Percentiles rank a stretch among this genome's conserved stretches.
These are phyloP conservation scores for Cherax quadricarinatus DNA, from an alignment of 1,140 invertebrate species.

Conservation along the genomic window DNA sequence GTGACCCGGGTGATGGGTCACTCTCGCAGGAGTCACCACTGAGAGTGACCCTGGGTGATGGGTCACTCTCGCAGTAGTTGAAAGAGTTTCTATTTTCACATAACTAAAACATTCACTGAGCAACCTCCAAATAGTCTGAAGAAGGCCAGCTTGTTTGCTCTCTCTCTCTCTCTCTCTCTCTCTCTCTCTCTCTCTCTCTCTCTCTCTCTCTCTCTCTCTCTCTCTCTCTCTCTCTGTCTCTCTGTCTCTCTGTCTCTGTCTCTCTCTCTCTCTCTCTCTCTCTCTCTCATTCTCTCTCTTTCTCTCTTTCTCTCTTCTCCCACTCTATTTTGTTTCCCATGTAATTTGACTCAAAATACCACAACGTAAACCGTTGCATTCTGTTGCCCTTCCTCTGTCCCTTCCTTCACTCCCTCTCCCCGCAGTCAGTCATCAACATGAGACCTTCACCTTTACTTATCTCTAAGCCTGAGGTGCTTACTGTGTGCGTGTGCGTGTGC, in stretches of 20 bases:
- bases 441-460: not conserved
- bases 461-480: no score
- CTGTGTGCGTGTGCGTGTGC: not conserved
- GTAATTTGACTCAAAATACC: not conserved
- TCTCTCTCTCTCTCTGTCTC: not conserved
- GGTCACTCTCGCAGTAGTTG: not conserved
- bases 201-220: constrained; percentile 7
- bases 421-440: not conserved
- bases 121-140: not conserved
- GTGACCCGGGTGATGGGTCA: not conserved
- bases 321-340: not conserved
- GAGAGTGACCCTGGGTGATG: not conserved
- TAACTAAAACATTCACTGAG: not conserved
- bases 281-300: no score
- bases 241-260: not conserved
- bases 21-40: no score
- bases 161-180: not conserved
- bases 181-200: constrained; percentile 10
- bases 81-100: not conserved
- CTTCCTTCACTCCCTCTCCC: not conserved
- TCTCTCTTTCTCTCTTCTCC: not conserved
- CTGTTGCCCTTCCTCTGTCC: not conserved
- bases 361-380: not conserved
- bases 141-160: not conserved
- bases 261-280: constrained; percentile 7